A percentile compares a stretch with the other conserved stretches of the same genome.
Conservation (phyloP, 2,888 invertebrate species). For the Drosophila pegasa region DNA sequence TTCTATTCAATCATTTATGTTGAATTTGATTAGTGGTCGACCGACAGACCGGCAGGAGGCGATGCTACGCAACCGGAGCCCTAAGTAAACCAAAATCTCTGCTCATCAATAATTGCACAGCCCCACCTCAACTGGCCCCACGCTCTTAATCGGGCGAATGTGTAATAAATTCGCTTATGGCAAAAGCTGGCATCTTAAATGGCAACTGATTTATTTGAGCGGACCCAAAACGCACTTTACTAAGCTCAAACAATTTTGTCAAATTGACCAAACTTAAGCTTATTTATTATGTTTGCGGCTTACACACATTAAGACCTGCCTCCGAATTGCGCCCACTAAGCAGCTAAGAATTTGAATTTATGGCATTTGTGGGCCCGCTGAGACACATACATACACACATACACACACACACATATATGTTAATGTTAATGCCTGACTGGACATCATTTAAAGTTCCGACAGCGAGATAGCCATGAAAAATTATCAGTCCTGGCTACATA, state of each 20-base stretch:
- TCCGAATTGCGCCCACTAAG: conserved; percentile 59
- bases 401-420: neutral
- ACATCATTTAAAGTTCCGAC: conserved; percentile 55
- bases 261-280: conserved; percentile 81
- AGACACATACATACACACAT: conserved; percentile 16
- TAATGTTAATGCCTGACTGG: conserved; percentile 34
- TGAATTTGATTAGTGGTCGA: conserved; percentile 73
- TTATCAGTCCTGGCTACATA: conserved; percentile 67
- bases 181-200: conserved; percentile 71
- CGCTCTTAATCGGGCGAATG: conserved; percentile 43
- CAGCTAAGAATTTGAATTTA: conserved; percentile 71
- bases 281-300: conserved; percentile 80
- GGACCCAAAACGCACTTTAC: conserved; percentile 50
- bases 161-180: conserved; percentile 76
- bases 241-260: conserved; percentile 78
- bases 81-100: conserved; percentile 47
- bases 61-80: conserved; percentile 39
- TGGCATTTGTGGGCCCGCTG: conserved; percentile 34
- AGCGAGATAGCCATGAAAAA: conserved; percentile 62
- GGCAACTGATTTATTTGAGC: conserved; percentile 74
- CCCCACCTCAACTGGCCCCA: neutral
- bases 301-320: conserved; percentile 71
- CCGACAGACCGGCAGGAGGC: conserved; percentile 7
- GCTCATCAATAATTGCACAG: conserved; percentile 67
- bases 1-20: conserved; percentile 79